A percentile compares a stretch with the other conserved stretches of the same genome.
Evolutionary conservation across 2,888 invertebrate genomes (phyloP).

Genomic region (Tethea ocularis): DNA sequence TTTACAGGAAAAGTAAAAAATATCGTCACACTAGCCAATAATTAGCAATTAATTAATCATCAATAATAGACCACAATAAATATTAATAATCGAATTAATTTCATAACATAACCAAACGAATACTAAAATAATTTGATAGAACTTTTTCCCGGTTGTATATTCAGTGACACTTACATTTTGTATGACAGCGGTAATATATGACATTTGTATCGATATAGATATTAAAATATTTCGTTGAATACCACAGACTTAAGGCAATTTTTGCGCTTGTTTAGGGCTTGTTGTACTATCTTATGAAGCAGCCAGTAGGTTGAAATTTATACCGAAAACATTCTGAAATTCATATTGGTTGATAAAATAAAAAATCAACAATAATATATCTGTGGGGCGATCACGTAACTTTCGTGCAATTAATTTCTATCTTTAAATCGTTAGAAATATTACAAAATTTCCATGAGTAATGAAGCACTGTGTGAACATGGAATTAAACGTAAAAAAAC

Average conservation of each 20-base stretch:
- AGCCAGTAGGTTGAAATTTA: neutral
- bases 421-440: no score
- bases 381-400: no score
- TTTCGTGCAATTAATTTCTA: no score
- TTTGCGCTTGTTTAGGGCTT: neutral
- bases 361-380: no score
- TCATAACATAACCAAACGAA: slow-evolving; percentile 44
- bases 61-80: neutral
- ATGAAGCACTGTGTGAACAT: no score
- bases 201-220: neutral
- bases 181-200: neutral
- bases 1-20: neutral
- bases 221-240: neutral
- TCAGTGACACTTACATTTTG: slow-evolving; percentile 31
- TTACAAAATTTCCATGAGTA: no score
- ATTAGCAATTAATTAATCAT: neutral
- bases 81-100: slow-evolving; percentile 19
- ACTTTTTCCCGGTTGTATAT: slow-evolving; percentile 51
- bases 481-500: no score
- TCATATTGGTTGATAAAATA: no score
- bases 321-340: neutral
- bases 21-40: neutral
- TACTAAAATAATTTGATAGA: slow-evolving; percentile 58
- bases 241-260: neutral
- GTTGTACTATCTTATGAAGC: slow-evolving; percentile 1